Evolutionary conservation across 2,113 vertebrate genomes (phyloP).

Genomic region (Eonycteris spelaea): DNA sequence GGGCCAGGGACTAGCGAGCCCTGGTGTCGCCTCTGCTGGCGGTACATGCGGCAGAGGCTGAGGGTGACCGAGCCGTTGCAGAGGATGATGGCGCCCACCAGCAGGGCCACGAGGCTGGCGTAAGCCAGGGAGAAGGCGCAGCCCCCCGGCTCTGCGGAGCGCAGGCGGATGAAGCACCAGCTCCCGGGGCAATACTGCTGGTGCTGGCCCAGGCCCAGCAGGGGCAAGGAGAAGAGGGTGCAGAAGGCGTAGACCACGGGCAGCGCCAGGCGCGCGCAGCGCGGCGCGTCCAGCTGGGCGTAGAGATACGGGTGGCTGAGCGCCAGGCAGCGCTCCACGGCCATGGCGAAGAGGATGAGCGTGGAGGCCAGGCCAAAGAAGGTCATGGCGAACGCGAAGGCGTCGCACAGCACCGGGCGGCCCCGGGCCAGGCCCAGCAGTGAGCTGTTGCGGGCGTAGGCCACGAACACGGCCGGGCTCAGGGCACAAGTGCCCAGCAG

Average conservation of each 20-base stretch:
- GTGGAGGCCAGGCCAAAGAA: slow-evolving; percentile 91
- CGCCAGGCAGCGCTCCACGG: slow-evolving; percentile 92
- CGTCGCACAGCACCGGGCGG: slow-evolving; percentile 77
- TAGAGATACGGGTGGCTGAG: slow-evolving; percentile 93
- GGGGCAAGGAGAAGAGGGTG: slow-evolving; percentile 84
- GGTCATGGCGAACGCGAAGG: slow-evolving; percentile 90
- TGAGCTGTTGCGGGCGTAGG: slow-evolving; percentile 84
- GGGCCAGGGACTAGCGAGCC: slow-evolving; percentile 77
- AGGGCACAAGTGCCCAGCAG: slow-evolving; percentile 91
- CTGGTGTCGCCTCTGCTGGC: slow-evolving; percentile 83
- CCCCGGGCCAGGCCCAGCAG: slow-evolving; percentile 76
- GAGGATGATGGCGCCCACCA: slow-evolving; percentile 86
- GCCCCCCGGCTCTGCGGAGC: slow-evolving; percentile 55
- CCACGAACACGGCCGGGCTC: slow-evolving; percentile 90
- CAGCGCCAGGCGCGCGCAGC: slow-evolving; percentile 83
- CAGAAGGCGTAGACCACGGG: slow-evolving; percentile 85
- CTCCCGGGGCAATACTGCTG: slow-evolving; percentile 93
- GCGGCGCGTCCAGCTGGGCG: slow-evolving; percentile 82
- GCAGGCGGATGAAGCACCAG: slow-evolving; percentile 93
- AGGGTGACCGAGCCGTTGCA: slow-evolving; percentile 91
- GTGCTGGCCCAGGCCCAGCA: slow-evolving; percentile 85
- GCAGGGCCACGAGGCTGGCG: slow-evolving; percentile 85
- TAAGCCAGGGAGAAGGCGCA: slow-evolving; percentile 90
- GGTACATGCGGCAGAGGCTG: slow-evolving; percentile 91
- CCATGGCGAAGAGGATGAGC: slow-evolving; percentile 91